A percentile compares a stretch with the other conserved stretches of the same genome.
phyloP scores from a whole-genome alignment of 37 sponge, comb jelly and placozoan genomes.

The Cladorhizidae sp. region DNA sequence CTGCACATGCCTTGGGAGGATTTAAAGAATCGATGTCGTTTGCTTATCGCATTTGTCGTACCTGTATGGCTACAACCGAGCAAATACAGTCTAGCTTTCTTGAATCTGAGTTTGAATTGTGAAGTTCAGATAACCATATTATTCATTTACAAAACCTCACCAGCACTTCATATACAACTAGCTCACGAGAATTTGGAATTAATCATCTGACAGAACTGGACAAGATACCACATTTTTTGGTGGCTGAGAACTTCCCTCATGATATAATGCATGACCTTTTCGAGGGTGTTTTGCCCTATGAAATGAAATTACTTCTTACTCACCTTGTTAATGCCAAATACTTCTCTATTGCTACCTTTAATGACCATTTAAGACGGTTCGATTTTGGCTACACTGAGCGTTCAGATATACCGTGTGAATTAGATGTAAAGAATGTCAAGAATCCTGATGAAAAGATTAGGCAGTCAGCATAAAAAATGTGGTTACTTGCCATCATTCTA shows the following conservation, averaged over 20 bases:
- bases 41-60: slow-evolving; percentile 20
- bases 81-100: slow-evolving; percentile 7
- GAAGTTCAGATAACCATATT: slow-evolving; percentile 25
- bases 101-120: slow-evolving; percentile 5
- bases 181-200: too few species aligned
- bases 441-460: too few species aligned
- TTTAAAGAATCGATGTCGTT: slow-evolving; percentile 39
- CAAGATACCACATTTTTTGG: too few species aligned
- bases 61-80: slow-evolving; percentile 31
- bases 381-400: slow-evolving; percentile 45
- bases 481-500: too few species aligned
- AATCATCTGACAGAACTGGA: too few species aligned
- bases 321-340: slow-evolving; percentile 6
- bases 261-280: slow-evolving; percentile 50
- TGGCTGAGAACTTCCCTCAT: slow-evolving; percentile 22
- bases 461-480: too few species aligned
- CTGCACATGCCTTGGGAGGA: slow-evolving; percentile 10
- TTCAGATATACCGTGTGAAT: slow-evolving; percentile 1
- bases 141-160: neutral
- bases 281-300: slow-evolving; percentile 41
- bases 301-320: slow-evolving; percentile 18
- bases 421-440: neutral
- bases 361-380: neutral
- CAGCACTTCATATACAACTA: neutral
- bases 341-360: slow-evolving; percentile 16